Evolutionary conservation across 2,797 vertebrate species (phyloP).

Genomic region (Trachurus trachurus): DNA sequence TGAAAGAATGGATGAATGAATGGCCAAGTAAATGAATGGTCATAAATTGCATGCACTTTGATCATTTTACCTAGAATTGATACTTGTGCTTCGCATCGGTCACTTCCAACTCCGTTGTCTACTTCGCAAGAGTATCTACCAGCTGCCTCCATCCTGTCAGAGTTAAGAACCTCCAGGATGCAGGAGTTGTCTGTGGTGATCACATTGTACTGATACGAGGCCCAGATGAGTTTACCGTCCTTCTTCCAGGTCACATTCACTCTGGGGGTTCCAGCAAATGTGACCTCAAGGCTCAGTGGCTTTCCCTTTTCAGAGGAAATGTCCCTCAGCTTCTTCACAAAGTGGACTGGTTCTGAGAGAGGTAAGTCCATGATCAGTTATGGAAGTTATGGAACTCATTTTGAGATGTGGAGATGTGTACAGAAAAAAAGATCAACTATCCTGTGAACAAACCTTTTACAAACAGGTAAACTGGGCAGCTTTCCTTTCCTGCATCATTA

Average conservation of each 20-base stretch:
- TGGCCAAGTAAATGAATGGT: constrained; percentile 14
- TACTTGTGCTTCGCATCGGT: constrained; percentile 80
- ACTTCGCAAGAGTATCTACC: constrained; percentile 93
- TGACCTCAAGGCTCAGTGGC: constrained; percentile 90
- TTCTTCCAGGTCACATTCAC: constrained; percentile 93
- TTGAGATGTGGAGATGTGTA: not conserved
- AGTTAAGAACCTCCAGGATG: constrained; percentile 86
- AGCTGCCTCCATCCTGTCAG: constrained; percentile 86
- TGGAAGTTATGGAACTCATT: constrained; percentile 18
- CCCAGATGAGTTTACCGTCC: constrained; percentile 85
- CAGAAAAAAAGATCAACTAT: constrained; percentile 7
- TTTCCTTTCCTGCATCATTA: constrained; percentile 89
- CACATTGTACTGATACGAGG: constrained; percentile 91
- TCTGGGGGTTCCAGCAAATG: constrained; percentile 90
- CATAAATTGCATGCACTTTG: constrained; percentile 1
- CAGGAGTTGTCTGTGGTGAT: constrained; percentile 90
- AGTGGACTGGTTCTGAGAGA: constrained; percentile 85
- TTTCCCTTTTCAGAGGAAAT: constrained; percentile 89
- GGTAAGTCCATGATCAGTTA: constrained; percentile 60
- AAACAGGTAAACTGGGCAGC: constrained; percentile 86
- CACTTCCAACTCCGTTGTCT: constrained; percentile 90
- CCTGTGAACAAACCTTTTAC: constrained; percentile 91
- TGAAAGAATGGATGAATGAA: constrained; percentile 46
- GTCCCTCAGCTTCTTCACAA: constrained; percentile 93
- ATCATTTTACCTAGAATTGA: constrained; percentile 76